These are phyloP conservation scores for Picathartes gymnocephalus DNA, from an alignment of 2,113 vertebrate genomes.

Conservation along the genomic window DNA sequence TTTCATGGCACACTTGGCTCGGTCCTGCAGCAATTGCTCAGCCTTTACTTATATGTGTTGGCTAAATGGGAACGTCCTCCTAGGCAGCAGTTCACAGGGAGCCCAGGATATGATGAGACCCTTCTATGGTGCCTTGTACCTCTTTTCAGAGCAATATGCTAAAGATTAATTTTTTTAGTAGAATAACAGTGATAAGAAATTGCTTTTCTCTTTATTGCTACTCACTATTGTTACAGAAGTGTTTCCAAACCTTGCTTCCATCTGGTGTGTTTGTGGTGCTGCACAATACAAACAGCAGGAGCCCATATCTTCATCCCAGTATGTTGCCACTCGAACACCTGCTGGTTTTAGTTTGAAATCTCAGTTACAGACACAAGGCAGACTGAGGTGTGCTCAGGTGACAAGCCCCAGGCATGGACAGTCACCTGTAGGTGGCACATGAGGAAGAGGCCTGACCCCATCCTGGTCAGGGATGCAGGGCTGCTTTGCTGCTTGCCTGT, in stretches of 20 bases:
- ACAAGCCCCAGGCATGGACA: neutral
- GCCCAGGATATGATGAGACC: neutral
- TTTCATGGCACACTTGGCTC: conserved; percentile 30
- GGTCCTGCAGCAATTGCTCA: neutral
- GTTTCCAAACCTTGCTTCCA: neutral
- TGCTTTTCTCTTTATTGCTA: neutral
- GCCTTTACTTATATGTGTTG: neutral
- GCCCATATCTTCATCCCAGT: neutral
- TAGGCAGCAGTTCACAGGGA: neutral
- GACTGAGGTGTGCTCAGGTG: neutral
- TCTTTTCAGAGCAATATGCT: neutral
- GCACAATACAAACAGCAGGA: neutral
- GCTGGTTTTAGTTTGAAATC: neutral
- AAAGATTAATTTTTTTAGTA: neutral
- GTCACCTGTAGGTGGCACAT: neutral
- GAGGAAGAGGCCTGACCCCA: neutral
- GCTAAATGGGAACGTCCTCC: neutral
- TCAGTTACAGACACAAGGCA: neutral
- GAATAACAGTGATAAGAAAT: neutral
- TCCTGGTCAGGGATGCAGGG: neutral
- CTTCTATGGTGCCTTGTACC: neutral
- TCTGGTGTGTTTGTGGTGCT: neutral
- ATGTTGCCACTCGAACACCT: neutral
- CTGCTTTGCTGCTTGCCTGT: neutral
- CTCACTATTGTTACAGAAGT: neutral